Evolutionary conservation across 23 tunicate genomes (phyloP).

Genomic region (Clavelina lepadiformis): DNA sequence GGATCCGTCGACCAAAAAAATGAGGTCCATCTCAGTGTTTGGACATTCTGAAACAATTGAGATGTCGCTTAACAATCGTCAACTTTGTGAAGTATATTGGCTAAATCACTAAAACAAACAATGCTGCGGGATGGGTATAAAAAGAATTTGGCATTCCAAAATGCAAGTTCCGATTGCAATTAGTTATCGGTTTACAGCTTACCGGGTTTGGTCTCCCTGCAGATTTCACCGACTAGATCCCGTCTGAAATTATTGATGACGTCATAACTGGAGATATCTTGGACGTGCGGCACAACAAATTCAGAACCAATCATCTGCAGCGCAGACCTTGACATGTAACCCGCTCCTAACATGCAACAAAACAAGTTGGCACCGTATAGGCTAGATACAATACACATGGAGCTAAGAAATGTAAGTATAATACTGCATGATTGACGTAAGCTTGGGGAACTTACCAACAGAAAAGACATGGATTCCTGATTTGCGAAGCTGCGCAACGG

Average conservation of each 20-base stretch:
- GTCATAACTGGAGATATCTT: slow-evolving; percentile 63
- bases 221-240: slow-evolving; percentile 66
- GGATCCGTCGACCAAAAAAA: slow-evolving; percentile 77
- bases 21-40: slow-evolving; percentile 70
- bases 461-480: slow-evolving; percentile 62
- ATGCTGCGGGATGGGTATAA: no score
- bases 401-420: background rate
- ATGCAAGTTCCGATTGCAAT: no score
- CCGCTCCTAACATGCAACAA: slow-evolving; percentile 20
- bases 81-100: no score
- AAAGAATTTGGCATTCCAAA: no score
- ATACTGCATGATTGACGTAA: background rate
- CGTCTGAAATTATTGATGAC: slow-evolving; percentile 56
- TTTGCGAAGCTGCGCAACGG: slow-evolving; percentile 25
- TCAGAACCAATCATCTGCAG: slow-evolving; percentile 56
- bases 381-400: background rate
- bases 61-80: no score
- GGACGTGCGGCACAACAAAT: slow-evolving; percentile 59
- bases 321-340: slow-evolving; percentile 27
- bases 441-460: slow-evolving; percentile 37
- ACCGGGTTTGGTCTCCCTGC: slow-evolving; percentile 78
- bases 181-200: no score
- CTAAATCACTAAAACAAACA: no score
- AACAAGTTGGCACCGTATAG: background rate
- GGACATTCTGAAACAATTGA: slow-evolving; percentile 63